Percentiles rank a stretch among this genome's conserved stretches.
These are phyloP conservation scores for Tetramorium parvispinum DNA, from an alignment of 1,140 invertebrate species.

Conservation along the genomic window DNA sequence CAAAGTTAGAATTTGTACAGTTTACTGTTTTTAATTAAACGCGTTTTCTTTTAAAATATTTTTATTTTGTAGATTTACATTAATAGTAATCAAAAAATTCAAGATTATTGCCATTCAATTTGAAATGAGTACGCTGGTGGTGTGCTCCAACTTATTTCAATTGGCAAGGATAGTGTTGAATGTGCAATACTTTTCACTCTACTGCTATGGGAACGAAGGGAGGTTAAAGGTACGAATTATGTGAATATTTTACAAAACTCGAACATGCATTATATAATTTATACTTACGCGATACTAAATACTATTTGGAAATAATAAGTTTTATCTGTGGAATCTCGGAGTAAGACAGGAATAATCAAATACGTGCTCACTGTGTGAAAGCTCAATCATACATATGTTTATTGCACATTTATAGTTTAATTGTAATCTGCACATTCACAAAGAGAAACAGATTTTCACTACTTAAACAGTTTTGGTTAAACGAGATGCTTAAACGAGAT, in stretches of 20 bases:
- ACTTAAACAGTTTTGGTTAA: no score
- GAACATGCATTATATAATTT: not conserved
- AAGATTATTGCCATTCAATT: no score
- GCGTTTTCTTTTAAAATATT: not conserved
- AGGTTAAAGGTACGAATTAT: slow-evolving; percentile 66
- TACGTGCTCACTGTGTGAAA: no score
- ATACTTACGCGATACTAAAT: not conserved
- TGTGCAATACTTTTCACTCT: slow-evolving; percentile 77
- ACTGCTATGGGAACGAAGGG: slow-evolving; percentile 86
- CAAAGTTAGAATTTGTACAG: not conserved
- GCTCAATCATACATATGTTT: no score
- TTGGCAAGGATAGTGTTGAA: slow-evolving; percentile 73
- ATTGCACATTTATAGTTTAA: no score
- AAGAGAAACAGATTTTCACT: no score
- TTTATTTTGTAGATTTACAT: not conserved
- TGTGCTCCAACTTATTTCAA: slow-evolving; percentile 54
- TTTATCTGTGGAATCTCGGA: no score
- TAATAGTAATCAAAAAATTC: no score
- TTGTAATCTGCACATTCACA: no score
- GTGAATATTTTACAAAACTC: not conserved
- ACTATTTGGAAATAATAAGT: not conserved
- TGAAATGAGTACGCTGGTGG: no score
- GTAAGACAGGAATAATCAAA: no score
- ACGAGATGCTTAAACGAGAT: no score
- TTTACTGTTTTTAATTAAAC: not conserved